phyloP scores from a whole-genome alignment of 2,888 invertebrate genomes.

The Ypsolopha scabrella region DNA sequence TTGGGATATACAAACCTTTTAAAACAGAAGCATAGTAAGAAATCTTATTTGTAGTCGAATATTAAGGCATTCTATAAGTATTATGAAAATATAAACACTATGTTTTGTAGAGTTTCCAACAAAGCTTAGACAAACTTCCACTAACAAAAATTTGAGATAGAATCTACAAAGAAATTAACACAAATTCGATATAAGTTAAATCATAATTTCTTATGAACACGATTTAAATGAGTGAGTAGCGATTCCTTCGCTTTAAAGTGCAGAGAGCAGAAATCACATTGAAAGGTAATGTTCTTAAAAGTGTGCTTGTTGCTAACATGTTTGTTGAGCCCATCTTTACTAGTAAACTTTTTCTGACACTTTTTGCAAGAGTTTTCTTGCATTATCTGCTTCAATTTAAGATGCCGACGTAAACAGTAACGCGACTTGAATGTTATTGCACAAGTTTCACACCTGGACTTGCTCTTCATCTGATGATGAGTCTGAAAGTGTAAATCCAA shows the following conservation, averaged over 20 bases:
- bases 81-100: too few species aligned
- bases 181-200: constrained; percentile 8
- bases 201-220: constrained; percentile 58
- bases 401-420: constrained; percentile 50
- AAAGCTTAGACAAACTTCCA: too few species aligned
- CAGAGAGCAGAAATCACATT: constrained; percentile 46
- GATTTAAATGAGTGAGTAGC: constrained; percentile 36
- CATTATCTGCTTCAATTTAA: constrained; percentile 47
- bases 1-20: too few species aligned
- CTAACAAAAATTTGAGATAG: too few species aligned
- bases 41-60: too few species aligned
- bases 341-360: constrained; percentile 53
- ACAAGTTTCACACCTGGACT: constrained; percentile 52
- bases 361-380: constrained; percentile 50
- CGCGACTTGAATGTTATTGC: constrained; percentile 56
- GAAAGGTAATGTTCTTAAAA: constrained; percentile 42
- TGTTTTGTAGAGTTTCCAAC: too few species aligned
- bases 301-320: constrained; percentile 52
- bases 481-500: constrained; percentile 50
- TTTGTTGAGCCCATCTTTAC: constrained; percentile 39
- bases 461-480: constrained; percentile 44
- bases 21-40: too few species aligned
- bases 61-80: too few species aligned
- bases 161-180: too few species aligned
- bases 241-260: constrained; percentile 55